A percentile compares a stretch with the other conserved stretches of the same genome.
These are phyloP conservation scores for Anolis sagrei DNA, from an alignment of 2,113 vertebrate species.

Conservation along the genomic window DNA sequence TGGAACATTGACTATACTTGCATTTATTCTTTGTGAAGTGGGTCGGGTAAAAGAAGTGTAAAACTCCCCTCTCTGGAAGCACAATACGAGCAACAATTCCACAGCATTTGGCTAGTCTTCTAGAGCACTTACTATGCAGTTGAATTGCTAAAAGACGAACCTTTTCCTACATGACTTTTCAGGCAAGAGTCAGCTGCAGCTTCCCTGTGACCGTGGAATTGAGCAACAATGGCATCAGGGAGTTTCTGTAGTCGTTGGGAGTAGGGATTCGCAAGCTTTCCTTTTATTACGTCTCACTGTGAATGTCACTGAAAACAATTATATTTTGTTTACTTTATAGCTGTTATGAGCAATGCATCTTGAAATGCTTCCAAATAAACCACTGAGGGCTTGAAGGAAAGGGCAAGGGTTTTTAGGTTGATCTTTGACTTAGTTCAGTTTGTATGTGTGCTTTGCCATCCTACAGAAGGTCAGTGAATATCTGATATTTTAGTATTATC, in stretches of 20 bases:
- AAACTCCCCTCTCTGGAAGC: conserved; percentile 3
- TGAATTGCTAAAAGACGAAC: neutral
- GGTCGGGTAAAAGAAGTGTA: neutral
- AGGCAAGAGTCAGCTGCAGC: neutral
- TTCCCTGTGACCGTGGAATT: neutral
- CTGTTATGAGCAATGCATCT: neutral
- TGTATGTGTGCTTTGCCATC: neutral
- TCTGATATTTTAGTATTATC: neutral
- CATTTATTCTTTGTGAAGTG: neutral
- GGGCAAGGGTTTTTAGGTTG: neutral
- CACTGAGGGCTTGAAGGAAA: neutral
- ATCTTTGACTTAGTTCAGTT: neutral
- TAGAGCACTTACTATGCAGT: neutral
- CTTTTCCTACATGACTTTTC: neutral
- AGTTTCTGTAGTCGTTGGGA: conserved; percentile 3
- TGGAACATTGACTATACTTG: neutral
- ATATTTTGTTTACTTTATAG: neutral
- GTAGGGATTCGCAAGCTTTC: neutral
- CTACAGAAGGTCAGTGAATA: neutral
- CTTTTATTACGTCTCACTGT: neutral
- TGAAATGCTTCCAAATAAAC: neutral
- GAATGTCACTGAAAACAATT: neutral
- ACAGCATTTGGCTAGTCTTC: neutral
- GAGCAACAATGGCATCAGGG: conserved; percentile 16
- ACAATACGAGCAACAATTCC: neutral